Evolutionary conservation across 1,140 invertebrate species (phyloP), one percentile per base, ranked within the genome.

Genomic region (Drosophila aff.): DNA sequence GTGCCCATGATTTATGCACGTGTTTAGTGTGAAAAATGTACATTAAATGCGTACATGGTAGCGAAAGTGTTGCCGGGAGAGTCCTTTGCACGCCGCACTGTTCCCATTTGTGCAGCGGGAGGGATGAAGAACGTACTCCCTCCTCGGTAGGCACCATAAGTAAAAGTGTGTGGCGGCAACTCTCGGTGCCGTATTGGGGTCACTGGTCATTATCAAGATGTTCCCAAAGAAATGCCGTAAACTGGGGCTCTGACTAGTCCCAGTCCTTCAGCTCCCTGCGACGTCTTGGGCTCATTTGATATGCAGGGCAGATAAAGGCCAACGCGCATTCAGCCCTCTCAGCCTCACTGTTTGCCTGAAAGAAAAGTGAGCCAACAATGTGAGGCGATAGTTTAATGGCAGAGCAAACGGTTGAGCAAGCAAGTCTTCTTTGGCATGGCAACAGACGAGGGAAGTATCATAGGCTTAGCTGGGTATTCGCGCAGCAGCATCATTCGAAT

Each of bases 161-260:
- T 89, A 85, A 89, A 89, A 89, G 85, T 89, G 78, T 89, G 63
- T 75, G 82, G 65, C 67, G 76, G 63, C 40, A 15, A 52, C 78
- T 66, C 43, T 53, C 31, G 62, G 28, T 46, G 43, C 15, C 50
- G 66, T 84, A 90, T 89, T 84, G 81, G 69, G 84, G 84, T 89
- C 84, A 89, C 84, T 89, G 84, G 84, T 89, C 84, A 89, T 89
- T 89, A 89, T 89, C 84, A 89, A 89, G 84, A 89, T 89, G 85
- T 84, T 84, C 78, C 81, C 62, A 84, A 90, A 89, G 80, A 81
- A 89, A 89, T 81, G 69, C 76, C 72, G 69, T 81, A 83, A 83
- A 89, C 53, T 89, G 84, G 66, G 60, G 57, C 79, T 59, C 38
- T 15, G 10, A 58, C 31, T 62, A 36, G 28, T 55, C 58, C 59